Base-by-base conservation (phyloP, 2,888 invertebrate genomes). In the Papilio protenor region DNA sequence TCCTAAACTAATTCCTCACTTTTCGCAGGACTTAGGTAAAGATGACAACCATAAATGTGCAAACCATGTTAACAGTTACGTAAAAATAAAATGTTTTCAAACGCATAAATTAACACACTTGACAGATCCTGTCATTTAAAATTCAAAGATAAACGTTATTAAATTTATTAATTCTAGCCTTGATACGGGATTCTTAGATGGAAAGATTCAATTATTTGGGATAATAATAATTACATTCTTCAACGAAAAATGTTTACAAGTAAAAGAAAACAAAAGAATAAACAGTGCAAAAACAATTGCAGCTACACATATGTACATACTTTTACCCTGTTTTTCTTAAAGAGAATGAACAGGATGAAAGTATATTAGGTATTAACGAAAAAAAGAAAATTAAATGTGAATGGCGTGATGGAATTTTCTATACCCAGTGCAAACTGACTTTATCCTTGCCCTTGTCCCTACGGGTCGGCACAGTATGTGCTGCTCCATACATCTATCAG, bases 91-190 rank as follows among this genome's bases (percentile, higher is more conserved):
- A 49, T 14, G 49, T 49, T 14, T 12, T 49, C 12, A 14, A 33
- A 49, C 16, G 12, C 2, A 14, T 14, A 49, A 49, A 49, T 14
- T 49, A 12, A 16, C 14, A 49, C 14, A 49, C 12, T 14, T 49
- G 12, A n/a, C 18, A 52, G 18, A 16, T 52, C 52, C 52, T 18
- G 52, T 52, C 52, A 16, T 52, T 49, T 52, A 52, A 52, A 52
- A 16, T 0, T 52, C 52, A 52, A 52, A 18, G 52, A 18, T 4
- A 5, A 14, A 40, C 57, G 40, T 74, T 70, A 77, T 77, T 74
- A 74, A 71, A 77, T 77, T 69, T 57, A 69, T 73, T 69, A 23
- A 64, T 77, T 45, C 45, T 21, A 69, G 45, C 66, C 77, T 61
- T 52, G 71, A 57, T 52, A 16, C 16, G 18, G 33, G 11, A 16